Evolutionary conservation across 2,888 invertebrate genomes (phyloP).

Genomic region (Amphipyra tragopoginis): DNA sequence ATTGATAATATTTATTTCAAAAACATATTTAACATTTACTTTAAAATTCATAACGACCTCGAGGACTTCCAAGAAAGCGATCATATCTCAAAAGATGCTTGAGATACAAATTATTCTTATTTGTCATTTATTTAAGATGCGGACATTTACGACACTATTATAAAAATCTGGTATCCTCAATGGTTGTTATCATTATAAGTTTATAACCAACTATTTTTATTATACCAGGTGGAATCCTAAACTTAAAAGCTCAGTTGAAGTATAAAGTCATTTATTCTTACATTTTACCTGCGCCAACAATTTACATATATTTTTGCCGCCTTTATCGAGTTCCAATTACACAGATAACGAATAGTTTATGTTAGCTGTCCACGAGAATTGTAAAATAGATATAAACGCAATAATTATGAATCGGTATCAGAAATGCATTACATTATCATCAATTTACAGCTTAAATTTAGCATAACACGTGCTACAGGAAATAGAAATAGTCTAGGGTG

Average conservation of each 20-base stretch:
- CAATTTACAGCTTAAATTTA: slow-evolving; percentile 58
- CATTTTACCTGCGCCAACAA: slow-evolving; percentile 47
- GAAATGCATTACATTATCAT: slow-evolving; percentile 54
- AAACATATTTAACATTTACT: slow-evolving; percentile 44
- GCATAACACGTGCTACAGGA: slow-evolving; percentile 60
- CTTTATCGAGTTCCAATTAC: slow-evolving; percentile 65
- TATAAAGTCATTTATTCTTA: slow-evolving; percentile 44
- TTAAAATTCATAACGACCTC: slow-evolving; percentile 48
- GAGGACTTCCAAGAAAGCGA: slow-evolving; percentile 51
- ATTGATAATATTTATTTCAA: slow-evolving; percentile 42
- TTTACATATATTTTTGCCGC: slow-evolving; percentile 61
- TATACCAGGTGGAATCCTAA: slow-evolving; percentile 15
- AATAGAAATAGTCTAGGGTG: slow-evolving; percentile 46
- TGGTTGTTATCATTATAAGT: background rate
- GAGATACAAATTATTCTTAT: slow-evolving; percentile 32
- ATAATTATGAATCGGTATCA: slow-evolving; percentile 58
- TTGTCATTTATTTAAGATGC: slow-evolving; percentile 19
- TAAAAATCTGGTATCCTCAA: slow-evolving; percentile 11
- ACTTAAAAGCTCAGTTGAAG: slow-evolving; percentile 25
- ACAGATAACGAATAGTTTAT: slow-evolving; percentile 65
- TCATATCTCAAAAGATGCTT: slow-evolving; percentile 41
- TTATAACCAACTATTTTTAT: background rate
- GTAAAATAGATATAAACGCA: slow-evolving; percentile 59
- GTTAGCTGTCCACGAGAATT: slow-evolving; percentile 54
- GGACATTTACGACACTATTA: slow-evolving; percentile 9